Base-by-base conservation (phyloP, 2,113 vertebrate genomes). In the Sarotherodon lohbergeri region DNA sequence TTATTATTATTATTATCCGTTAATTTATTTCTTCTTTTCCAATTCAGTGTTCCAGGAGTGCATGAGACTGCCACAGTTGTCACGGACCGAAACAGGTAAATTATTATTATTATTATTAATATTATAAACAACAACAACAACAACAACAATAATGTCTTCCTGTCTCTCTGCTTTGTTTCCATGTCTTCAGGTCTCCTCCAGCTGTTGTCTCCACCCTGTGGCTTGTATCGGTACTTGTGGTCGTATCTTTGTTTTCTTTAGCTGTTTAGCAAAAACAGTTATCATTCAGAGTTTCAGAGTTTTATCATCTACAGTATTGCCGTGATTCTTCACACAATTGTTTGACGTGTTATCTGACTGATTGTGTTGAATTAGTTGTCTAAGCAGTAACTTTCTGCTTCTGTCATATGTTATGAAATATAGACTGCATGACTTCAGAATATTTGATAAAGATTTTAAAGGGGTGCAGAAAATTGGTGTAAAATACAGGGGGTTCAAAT, bases 101-200 rank as follows among this genome's bases (percentile, higher is more conserved):
- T 34, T 34, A 34, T 34, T 34, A 34, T 34, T 7, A 34, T 34
- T 34, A 7, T 34, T 34, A 17, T 34, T 19, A 7, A 7, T 9
- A 22, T 22, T 22, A 22, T 22, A 22, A 22, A 22, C 22, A 39
- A 9, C 3, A 39, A 9, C 9, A 39, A 24, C 3, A 9, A 7
- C 3, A 39, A 9, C 10, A 48, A 16, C 46, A 16, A 5, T 41
- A 17, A 17, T 39, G 1, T 14, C 43, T 39, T 34, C 32, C 32
- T 34, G 32, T 34, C 13, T 43, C 54, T 83, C 1, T 81, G 1
- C 39, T 86, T 7, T 84, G 4, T 83, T 32, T 91, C n/a, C 52
- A 3, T 83, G 13, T 73, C 32, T 56, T 2, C 32, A 94, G 92
- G 73, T 89, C 91, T 7, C 43, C 91, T 7, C 39, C 84, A 14